phyloP scores from a whole-genome alignment of 2,797 vertebrate genomes.

The Tokudaia tokunoshimensis region DNA sequence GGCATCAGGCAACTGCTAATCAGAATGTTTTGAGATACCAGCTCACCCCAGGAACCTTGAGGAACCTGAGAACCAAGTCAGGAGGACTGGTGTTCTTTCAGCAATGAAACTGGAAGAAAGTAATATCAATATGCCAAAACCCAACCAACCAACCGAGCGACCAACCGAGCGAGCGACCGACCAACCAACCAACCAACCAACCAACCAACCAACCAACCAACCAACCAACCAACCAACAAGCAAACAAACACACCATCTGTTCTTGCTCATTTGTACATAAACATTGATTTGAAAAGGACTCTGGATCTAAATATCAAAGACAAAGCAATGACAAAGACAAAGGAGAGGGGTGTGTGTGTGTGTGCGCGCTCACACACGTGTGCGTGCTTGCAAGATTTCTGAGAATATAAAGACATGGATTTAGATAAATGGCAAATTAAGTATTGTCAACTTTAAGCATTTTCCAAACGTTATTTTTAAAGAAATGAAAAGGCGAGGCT shows the following conservation, averaged over 20 bases:
- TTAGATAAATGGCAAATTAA: not conserved
- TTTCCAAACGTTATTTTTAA: not conserved
- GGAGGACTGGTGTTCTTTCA: not conserved
- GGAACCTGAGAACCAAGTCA: not conserved
- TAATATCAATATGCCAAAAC: not conserved
- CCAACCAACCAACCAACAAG: not conserved
- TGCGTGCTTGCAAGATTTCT: not conserved
- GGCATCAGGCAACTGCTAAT: not conserved
- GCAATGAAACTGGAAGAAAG: not conserved
- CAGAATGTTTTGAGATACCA: not conserved
- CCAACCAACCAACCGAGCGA: not conserved
- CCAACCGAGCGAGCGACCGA: no score
- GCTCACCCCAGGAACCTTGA: not conserved
- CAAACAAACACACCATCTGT: not conserved
- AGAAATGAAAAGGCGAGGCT: not conserved
- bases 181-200: not conserved
- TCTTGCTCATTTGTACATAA: not conserved
- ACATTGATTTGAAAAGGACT: not conserved
- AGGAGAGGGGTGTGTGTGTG: no score
- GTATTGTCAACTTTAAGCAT: not conserved
- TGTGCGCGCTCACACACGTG: not conserved
- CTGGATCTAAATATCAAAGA: not conserved
- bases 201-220: not conserved
- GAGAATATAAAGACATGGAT: not conserved
- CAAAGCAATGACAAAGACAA: not conserved